Base-by-base conservation (phyloP, 2,888 invertebrate genomes). In the Amaurobius ferox region DNA sequence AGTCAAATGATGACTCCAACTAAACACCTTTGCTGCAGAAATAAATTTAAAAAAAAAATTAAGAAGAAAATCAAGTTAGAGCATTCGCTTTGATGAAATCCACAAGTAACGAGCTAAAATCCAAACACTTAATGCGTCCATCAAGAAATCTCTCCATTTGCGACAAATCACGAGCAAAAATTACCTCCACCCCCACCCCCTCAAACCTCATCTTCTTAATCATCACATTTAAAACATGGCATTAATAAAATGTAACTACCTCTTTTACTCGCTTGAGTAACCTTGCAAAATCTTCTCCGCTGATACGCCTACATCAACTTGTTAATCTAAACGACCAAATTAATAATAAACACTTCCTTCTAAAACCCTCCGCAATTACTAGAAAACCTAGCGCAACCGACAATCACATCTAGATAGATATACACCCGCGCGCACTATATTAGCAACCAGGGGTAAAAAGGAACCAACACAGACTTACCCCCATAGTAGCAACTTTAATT, bases 311-410 rank as follows among this genome's bases (percentile, higher is more conserved):
- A 26, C 29, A 73, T 55, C 77, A 66, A 71, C 76, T 40, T 77
- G 74, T 62, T 81, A 81, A 81, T 81, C 74, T 55, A 78, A 85
- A 85, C 83, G 83, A 85, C 13, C 23, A 61, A 85, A 85, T 85
- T 85, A 85, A 85, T 85, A 85, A 85, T 85, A 72, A 83, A 77
- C 77, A 77, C 72, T 81, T 74, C 67, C 28, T 30, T 32, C 39
- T 72, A 77, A 85, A 70, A 64, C 28, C 72, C 76, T 26, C 3
- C 28, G 77, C 83, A 85, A 85, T 85, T 85, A 85, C 83, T 72
- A 66, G 83, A 77, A 80, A 80, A 80, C 80, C 80, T 68, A 67
- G 72, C 70, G 61, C 28, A 29, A 35, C 68, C 68, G 64, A 66
- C 28, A 68, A 68, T 68, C 68, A 68, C 30, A 64, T 16, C 30